Evolutionary conservation across 2,113 vertebrate genomes (phyloP).

Genomic region (Silurus glanis): DNA sequence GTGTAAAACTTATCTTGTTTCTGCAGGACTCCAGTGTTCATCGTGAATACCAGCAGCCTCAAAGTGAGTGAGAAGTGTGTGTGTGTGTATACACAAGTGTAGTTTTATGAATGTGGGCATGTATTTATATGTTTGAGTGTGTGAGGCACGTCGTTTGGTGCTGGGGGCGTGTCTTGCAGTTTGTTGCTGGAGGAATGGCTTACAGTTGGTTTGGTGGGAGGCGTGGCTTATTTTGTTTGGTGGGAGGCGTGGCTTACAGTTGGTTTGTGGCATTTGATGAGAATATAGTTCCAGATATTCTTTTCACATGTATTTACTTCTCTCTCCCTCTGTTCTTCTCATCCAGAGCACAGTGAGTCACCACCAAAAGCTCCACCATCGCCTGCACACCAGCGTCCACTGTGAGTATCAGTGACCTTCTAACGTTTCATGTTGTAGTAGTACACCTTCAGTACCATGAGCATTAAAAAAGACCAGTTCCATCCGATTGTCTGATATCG

Average conservation of each 20-base stretch:
- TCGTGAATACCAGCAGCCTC: slow-evolving; percentile 70
- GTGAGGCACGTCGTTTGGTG: too few species aligned
- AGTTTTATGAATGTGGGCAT: too few species aligned
- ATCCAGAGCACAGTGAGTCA: slow-evolving; percentile 71
- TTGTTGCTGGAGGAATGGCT: too few species aligned
- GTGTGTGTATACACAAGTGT: not conserved
- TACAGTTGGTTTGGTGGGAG: too few species aligned
- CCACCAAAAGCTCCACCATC: slow-evolving; percentile 64
- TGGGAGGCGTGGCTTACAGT: not conserved
- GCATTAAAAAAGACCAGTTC: not conserved
- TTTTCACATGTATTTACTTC: not conserved
- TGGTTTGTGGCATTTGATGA: not conserved
- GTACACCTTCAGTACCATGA: not conserved
- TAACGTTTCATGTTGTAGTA: not conserved
- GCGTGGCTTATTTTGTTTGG: too few species aligned
- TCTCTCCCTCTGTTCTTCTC: not conserved
- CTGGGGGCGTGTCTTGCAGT: too few species aligned
- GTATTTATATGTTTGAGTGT: too few species aligned
- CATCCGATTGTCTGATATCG: not conserved
- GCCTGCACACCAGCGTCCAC: slow-evolving; percentile 66
- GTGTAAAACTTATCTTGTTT: slow-evolving; percentile 21
- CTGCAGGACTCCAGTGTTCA: slow-evolving; percentile 75
- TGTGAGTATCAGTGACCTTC: slow-evolving; percentile 71
- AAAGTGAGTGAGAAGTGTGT: slow-evolving; percentile 78
- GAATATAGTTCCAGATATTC: not conserved